Evolutionary conservation across 2,888 invertebrate species (phyloP).

Genomic region (Phyllotreta cruciferae): DNA sequence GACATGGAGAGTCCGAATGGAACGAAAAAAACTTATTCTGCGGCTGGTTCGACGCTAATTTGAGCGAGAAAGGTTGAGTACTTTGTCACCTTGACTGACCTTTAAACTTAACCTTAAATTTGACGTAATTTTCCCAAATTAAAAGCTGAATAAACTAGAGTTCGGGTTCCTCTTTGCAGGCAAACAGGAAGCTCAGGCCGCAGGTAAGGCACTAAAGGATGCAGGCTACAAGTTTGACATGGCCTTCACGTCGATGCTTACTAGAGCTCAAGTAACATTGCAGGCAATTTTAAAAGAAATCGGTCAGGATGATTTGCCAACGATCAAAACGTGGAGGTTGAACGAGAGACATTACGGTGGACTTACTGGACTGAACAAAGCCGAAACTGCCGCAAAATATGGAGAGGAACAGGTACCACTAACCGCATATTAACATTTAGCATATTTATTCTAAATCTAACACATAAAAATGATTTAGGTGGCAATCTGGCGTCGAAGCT

Average conservation of each 20-base stretch:
- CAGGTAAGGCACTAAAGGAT: constrained; percentile 69
- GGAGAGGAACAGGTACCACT: constrained; percentile 74
- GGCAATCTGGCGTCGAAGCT: constrained; percentile 88
- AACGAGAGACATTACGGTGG: constrained; percentile 73
- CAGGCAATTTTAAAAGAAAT: constrained; percentile 66
- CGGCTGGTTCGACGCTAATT: constrained; percentile 69
- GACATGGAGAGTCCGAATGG: constrained; percentile 73
- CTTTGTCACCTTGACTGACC: constrained; percentile 46
- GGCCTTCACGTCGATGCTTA: constrained; percentile 70
- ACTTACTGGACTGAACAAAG: constrained; percentile 72
- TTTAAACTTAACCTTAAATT: constrained; percentile 33
- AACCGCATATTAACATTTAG: no score
- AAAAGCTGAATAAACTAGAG: background rate
- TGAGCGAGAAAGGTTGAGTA: constrained; percentile 66
- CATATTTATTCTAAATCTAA: background rate
- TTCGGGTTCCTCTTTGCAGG: constrained; percentile 62
- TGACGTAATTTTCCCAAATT: constrained; percentile 6
- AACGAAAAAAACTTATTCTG: constrained; percentile 69
- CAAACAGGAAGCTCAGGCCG: constrained; percentile 65
- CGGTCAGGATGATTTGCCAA: constrained; percentile 64
- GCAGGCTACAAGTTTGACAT: constrained; percentile 67
- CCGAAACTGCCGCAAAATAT: constrained; percentile 72
- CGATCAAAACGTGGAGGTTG: constrained; percentile 68
- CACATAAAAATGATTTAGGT: constrained; percentile 9
- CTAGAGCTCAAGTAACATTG: constrained; percentile 68